Conservation (phyloP, 2,113 vertebrate genomes). For the Chlorodrepanis virens region DNA sequence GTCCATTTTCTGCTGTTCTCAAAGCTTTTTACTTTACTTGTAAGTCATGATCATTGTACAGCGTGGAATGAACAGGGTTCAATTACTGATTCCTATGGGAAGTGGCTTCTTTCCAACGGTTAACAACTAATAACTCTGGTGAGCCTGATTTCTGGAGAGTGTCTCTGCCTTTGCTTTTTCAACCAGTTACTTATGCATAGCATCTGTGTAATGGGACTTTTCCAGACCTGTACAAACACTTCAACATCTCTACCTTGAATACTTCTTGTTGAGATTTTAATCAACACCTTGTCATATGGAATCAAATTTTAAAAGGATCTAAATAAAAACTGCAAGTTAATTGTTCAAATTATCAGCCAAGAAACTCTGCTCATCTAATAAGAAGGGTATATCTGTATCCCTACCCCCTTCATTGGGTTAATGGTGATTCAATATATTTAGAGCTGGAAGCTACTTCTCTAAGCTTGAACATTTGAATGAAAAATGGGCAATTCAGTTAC, state of each 20-base stretch:
- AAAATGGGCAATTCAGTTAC: slow-evolving; percentile 74
- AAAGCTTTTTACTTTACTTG: not conserved
- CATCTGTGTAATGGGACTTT: not conserved
- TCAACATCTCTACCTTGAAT: not conserved
- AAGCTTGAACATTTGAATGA: slow-evolving; percentile 77
- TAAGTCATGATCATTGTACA: not conserved
- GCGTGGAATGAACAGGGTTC: not conserved
- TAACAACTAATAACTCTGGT: not conserved
- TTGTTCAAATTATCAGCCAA: slow-evolving; percentile 70
- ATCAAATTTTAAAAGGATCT: slow-evolving; percentile 52
- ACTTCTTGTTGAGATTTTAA: not conserved
- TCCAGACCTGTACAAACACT: not conserved
- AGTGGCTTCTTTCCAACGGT: not conserved
- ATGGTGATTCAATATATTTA: slow-evolving; percentile 80
- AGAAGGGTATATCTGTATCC: slow-evolving; percentile 48
- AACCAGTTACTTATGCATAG: not conserved
- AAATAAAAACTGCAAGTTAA: slow-evolving; percentile 69
- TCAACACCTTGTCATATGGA: slow-evolving; percentile 17
- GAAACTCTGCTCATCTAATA: slow-evolving; percentile 70
- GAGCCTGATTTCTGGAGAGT: not conserved
- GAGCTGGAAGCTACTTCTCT: slow-evolving; percentile 75
- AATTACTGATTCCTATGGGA: not conserved
- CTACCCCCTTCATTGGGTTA: slow-evolving; percentile 73
- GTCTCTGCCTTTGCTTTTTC: not conserved
- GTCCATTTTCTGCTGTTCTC: slow-evolving; percentile 4